Evolutionary conservation across 2,888 invertebrate species (phyloP).

Genomic region (Drosophila mimetica): DNA sequence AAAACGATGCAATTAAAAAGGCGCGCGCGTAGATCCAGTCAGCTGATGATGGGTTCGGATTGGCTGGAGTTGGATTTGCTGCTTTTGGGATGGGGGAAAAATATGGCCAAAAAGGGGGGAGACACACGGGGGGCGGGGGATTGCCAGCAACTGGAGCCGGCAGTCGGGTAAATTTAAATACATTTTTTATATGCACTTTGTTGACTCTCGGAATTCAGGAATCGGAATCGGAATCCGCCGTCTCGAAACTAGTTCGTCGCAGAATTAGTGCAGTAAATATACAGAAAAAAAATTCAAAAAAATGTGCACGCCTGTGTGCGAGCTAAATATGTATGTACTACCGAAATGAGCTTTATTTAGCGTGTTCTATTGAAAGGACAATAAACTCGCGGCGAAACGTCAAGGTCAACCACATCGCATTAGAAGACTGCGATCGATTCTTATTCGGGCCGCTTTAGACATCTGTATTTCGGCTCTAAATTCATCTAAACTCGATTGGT

Average conservation of each 20-base stretch:
- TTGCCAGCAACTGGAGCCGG: slow-evolving; percentile 28
- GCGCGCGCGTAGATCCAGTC: slow-evolving; percentile 53
- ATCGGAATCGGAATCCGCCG: slow-evolving; percentile 48
- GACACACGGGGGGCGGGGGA: not conserved
- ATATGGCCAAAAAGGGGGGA: not conserved
- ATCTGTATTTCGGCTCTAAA: slow-evolving; percentile 28
- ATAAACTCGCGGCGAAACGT: slow-evolving; percentile 73
- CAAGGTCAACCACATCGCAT: slow-evolving; percentile 78
- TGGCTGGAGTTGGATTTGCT: slow-evolving; percentile 8
- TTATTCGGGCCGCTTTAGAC: slow-evolving; percentile 21
- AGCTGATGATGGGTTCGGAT: slow-evolving; percentile 59
- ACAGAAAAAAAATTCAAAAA: slow-evolving; percentile 37
- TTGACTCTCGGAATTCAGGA: slow-evolving; percentile 52
- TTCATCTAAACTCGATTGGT: slow-evolving; percentile 12
- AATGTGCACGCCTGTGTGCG: slow-evolving; percentile 62
- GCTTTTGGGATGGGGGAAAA: too few relatives aligned
- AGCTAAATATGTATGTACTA: slow-evolving; percentile 47
- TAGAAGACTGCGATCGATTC: slow-evolving; percentile 57
- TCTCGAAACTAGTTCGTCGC: slow-evolving; percentile 69
- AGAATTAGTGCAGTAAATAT: slow-evolving; percentile 73
- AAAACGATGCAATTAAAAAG: slow-evolving; percentile 49
- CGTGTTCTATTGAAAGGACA: slow-evolving; percentile 80
- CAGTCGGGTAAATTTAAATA: slow-evolving; percentile 48
- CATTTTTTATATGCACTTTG: slow-evolving; percentile 74
- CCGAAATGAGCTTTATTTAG: slow-evolving; percentile 66